phyloP scores from a whole-genome alignment of 2,113 vertebrate genomes.

The Nipponia nippon region DNA sequence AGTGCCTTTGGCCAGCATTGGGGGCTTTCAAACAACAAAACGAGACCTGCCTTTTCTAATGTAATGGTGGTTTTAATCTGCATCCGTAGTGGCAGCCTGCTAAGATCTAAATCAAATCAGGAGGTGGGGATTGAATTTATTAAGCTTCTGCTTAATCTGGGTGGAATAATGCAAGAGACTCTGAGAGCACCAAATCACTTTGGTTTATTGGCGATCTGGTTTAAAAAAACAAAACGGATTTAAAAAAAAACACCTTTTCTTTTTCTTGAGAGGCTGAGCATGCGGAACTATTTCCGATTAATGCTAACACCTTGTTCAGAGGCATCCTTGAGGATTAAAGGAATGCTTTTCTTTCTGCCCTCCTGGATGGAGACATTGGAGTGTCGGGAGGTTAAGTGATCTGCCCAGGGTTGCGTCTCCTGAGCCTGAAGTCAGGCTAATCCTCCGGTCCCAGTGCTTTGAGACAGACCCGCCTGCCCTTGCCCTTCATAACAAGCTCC shows the following conservation, averaged over 20 bases:
- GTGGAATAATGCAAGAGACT: neutral
- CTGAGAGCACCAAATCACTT: neutral
- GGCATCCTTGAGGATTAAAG: accelerated
- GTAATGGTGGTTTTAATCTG: neutral
- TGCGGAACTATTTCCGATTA: accelerated
- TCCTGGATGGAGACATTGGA: neutral
- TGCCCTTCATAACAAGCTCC: neutral
- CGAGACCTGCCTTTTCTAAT: neutral
- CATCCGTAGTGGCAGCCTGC: neutral
- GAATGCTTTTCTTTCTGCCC: neutral
- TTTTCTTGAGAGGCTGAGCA: neutral
- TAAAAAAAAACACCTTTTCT: too few relatives aligned
- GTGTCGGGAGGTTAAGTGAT: neutral
- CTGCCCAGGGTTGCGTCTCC: neutral
- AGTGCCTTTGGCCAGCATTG: neutral
- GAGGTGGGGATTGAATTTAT: neutral
- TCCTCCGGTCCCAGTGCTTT: neutral
- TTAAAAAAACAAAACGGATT: neutral
- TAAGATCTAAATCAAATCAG: neutral
- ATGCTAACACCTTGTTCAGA: neutral
- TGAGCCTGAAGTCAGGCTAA: neutral
- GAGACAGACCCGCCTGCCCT: accelerated
- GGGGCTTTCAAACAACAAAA: neutral
- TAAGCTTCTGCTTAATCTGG: neutral
- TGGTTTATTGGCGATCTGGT: neutral